These are phyloP conservation scores for Pseudopleuronectes americanus DNA, from an alignment of 2,797 vertebrate species.

Conservation along the genomic window DNA sequence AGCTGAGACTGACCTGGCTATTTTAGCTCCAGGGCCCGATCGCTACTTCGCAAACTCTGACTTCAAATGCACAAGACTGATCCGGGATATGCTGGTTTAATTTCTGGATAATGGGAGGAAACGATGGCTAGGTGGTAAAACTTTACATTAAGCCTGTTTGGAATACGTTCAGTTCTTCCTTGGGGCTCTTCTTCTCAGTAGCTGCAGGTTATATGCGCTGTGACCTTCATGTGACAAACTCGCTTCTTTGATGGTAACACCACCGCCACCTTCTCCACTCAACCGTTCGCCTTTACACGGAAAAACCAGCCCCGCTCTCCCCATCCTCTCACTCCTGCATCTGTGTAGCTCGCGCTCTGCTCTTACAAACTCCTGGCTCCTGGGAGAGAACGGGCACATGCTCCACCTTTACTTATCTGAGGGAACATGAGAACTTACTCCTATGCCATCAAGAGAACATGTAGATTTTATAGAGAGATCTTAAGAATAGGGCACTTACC, in stretches of 20 bases:
- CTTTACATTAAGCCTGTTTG: neutral
- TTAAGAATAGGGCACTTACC: constrained; percentile 42
- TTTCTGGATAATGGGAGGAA: too few relatives aligned
- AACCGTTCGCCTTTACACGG: constrained; percentile 51
- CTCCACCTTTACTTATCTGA: constrained; percentile 45
- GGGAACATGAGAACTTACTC: constrained; percentile 73
- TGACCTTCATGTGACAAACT: constrained; percentile 49
- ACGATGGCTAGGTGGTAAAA: neutral
- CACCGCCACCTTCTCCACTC: constrained; percentile 40
- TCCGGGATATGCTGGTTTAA: too few relatives aligned
- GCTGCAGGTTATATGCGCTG: constrained; percentile 37
- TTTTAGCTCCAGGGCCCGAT: too few relatives aligned
- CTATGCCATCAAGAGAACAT: constrained; percentile 64
- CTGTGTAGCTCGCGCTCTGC: neutral
- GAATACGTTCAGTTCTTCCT: constrained; percentile 5
- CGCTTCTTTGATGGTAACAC: constrained; percentile 44
- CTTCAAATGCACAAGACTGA: too few relatives aligned
- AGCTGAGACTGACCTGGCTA: too few relatives aligned
- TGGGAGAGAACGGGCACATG: constrained; percentile 15
- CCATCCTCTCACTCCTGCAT: constrained; percentile 17
- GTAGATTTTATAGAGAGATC: constrained; percentile 50
- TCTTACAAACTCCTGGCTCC: constrained; percentile 29
- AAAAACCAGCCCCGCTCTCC: constrained; percentile 16
- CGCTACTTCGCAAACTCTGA: too few relatives aligned
- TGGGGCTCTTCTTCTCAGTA: constrained; percentile 4